Evolutionary conservation across 2,113 vertebrate species (phyloP).

Genomic region (Piprites chloris): DNA sequence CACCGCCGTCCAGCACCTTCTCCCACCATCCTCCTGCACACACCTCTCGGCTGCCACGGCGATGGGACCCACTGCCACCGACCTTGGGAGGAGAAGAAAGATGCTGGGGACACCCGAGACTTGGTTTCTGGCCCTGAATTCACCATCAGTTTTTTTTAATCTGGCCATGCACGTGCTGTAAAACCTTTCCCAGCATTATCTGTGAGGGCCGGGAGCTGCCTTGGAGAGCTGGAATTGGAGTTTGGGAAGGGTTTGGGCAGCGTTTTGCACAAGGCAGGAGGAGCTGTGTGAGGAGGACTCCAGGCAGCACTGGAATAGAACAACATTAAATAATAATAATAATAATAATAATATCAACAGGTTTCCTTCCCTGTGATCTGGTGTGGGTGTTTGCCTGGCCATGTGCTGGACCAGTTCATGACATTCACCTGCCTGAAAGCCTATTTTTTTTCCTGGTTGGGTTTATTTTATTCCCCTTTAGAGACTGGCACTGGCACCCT

Average conservation of each 20-base stretch:
- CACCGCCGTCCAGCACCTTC: rapidly evolving
- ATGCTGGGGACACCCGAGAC: neutral
- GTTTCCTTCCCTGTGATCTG: neutral
- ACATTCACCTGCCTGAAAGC: neutral
- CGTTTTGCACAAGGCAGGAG: neutral
- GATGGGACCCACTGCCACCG: rapidly evolving
- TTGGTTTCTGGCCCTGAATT: neutral
- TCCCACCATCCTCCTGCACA: neutral
- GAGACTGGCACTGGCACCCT: neutral
- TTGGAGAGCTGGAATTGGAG: neutral
- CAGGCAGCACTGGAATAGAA: neutral
- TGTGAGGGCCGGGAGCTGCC: neutral
- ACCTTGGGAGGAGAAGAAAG: neutral
- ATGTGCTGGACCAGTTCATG: neutral
- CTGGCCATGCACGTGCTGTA: rapidly evolving
- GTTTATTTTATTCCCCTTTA: neutral
- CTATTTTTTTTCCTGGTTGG: neutral
- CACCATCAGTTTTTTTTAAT: neutral
- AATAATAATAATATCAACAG: neutral
- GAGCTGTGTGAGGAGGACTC: rapidly evolving
- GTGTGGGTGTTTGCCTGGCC: neutral
- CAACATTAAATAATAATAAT: neutral
- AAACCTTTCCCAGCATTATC: neutral
- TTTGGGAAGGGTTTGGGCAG: neutral
- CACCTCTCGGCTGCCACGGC: neutral